These are phyloP conservation scores for Melanotaenia duboulayi DNA, from an alignment of 2,113 vertebrate species.

Conservation along the genomic window DNA sequence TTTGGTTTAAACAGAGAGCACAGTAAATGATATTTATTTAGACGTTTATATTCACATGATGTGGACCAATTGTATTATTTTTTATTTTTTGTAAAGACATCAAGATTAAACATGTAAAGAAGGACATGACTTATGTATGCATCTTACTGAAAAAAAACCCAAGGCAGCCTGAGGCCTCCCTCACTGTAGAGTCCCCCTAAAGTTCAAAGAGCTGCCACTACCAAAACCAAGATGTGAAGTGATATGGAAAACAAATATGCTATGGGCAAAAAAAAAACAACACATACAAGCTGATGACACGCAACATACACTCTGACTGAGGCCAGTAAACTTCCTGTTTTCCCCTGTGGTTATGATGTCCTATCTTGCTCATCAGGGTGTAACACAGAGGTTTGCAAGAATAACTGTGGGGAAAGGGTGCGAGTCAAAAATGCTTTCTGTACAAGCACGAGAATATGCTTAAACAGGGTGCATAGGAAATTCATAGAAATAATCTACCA, in stretches of 20 bases:
- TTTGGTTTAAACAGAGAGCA: no score
- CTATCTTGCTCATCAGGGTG: constrained; percentile 67
- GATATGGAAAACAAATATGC: constrained; percentile 47
- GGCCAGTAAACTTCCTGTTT: constrained; percentile 63
- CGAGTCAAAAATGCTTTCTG: not conserved
- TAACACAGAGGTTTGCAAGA: constrained; percentile 38
- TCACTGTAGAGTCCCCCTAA: not conserved
- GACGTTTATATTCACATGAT: no score
- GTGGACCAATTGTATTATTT: no score
- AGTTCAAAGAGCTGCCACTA: constrained; percentile 44
- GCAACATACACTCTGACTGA: constrained; percentile 39
- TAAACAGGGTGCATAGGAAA: not conserved
- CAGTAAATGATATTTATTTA: no score
- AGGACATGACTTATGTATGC: not conserved
- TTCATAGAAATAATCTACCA: constrained; percentile 6
- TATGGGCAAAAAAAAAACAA: not conserved
- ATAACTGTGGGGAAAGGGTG: constrained; percentile 15
- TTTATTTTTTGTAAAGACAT: not conserved
- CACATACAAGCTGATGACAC: constrained; percentile 25
- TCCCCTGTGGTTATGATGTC: constrained; percentile 51
- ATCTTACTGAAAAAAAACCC: not conserved
- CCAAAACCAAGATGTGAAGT: constrained; percentile 28
- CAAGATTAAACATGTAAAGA: not conserved
- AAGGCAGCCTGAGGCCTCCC: not conserved
- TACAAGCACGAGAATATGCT: not conserved